phyloP scores from a whole-genome alignment of 2,797 vertebrate species.

The Smutsia temminckii region DNA sequence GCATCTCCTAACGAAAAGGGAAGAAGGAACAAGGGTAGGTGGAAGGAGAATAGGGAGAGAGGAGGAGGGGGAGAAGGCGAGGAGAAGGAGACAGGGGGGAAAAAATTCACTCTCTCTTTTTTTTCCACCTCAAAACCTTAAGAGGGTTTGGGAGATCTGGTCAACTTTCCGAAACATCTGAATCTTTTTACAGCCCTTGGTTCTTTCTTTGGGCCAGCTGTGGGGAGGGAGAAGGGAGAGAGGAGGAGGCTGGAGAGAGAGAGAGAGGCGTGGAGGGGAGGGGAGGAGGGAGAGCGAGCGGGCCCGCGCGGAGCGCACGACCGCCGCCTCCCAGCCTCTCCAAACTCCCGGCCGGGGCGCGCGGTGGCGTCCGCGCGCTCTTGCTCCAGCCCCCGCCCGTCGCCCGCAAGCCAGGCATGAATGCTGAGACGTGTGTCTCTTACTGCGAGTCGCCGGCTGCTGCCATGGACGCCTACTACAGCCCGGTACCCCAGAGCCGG shows the following conservation, averaged over 20 bases:
- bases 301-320: conserved; percentile 29
- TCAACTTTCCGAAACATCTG: conserved; percentile 94
- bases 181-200: conserved; percentile 90
- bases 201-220: conserved; percentile 88
- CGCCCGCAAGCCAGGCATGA: conserved; percentile 92
- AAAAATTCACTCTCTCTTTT: conserved; percentile 77
- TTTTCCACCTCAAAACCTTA: conserved; percentile 85
- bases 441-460: conserved; percentile 97
- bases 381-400: conserved; percentile 74
- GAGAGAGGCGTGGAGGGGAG: neutral
- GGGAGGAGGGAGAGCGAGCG: neutral
- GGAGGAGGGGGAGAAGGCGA: neutral
- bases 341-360: conserved; percentile 66
- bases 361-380: conserved; percentile 75
- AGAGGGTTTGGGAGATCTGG: conserved; percentile 89
- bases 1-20: conserved; percentile 81
- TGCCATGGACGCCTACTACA: conserved; percentile 99
- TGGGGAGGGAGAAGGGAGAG: conserved; percentile 46
- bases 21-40: neutral
- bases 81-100: no score
- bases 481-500: conserved; percentile 93
- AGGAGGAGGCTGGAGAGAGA: conserved; percentile 68
- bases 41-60: conserved; percentile 33
- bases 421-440: conserved; percentile 96
- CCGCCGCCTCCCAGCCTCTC: conserved; percentile 46